Evolutionary conservation across 2,888 invertebrate species (phyloP).

Genomic region (Heliconius erato): DNA sequence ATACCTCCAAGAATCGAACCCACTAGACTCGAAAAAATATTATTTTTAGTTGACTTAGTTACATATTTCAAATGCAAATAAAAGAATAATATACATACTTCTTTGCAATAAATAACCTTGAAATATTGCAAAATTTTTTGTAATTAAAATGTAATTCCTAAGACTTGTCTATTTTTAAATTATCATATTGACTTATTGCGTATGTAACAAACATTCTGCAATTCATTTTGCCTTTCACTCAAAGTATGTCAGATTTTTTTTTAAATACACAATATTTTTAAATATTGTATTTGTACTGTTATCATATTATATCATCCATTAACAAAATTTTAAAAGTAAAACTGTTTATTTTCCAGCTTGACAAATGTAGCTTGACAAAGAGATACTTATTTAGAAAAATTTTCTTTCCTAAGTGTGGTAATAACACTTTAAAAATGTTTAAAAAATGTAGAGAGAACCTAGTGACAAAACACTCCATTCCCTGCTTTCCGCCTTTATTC

Average conservation of each 20-base stretch:
- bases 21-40: too few species aligned
- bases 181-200: neutral
- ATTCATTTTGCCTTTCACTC: slow-evolving; percentile 10
- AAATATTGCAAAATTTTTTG: neutral
- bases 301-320: neutral
- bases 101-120: neutral
- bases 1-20: too few species aligned
- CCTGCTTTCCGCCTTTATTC: neutral
- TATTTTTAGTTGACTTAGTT: too few species aligned
- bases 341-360: neutral
- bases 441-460: too few species aligned
- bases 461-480: neutral
- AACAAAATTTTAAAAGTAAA: neutral
- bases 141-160: neutral
- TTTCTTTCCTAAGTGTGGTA: too few species aligned
- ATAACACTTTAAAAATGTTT: too few species aligned
- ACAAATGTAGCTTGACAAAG: neutral
- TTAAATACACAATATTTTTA: neutral
- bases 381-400: too few species aligned
- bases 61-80: too few species aligned
- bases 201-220: slow-evolving; percentile 10
- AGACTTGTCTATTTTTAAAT: neutral
- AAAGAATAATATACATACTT: too few species aligned
- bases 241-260: neutral
- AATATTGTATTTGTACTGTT: neutral